Percentiles rank a stretch among this genome's conserved stretches.
phyloP scores from a whole-genome alignment of 2,797 vertebrate species.

The Somateria mollissima region DNA sequence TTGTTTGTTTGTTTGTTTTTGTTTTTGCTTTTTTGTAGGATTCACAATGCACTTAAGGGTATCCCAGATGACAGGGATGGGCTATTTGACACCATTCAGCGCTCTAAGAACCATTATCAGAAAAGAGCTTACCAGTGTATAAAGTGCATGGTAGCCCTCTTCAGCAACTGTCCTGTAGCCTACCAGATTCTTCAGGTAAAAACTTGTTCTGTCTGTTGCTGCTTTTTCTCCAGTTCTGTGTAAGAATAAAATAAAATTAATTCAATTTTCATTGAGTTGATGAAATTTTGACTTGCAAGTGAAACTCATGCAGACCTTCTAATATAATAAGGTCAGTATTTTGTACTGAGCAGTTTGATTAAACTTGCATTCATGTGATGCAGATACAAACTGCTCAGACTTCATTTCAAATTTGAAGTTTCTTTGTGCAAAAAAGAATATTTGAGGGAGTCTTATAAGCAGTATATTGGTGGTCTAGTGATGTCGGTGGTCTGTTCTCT shows the following conservation, averaged over 20 bases:
- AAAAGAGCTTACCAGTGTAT: slow-evolving; percentile 99
- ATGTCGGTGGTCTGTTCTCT: background rate
- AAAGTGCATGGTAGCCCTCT: slow-evolving; percentile 99
- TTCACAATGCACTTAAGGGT: slow-evolving; percentile 99
- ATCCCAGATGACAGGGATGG: slow-evolving; percentile 98
- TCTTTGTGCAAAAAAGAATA: background rate
- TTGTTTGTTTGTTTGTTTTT: background rate
- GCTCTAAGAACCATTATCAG: slow-evolving; percentile 99
- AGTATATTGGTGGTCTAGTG: background rate
- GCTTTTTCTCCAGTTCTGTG: background rate
- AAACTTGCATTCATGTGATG: background rate
- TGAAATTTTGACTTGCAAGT: background rate
- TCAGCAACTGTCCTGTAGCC: slow-evolving; percentile 98
- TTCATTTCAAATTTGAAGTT: background rate
- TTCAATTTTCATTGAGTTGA: background rate
- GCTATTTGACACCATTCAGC: slow-evolving; percentile 99
- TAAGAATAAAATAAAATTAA: background rate
- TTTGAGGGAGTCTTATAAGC: background rate
- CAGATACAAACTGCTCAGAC: background rate
- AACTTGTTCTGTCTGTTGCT: slow-evolving; percentile 20
- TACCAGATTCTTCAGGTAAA: slow-evolving; percentile 98
- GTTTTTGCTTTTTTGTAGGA: slow-evolving; percentile 78
- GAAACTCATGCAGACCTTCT: background rate
- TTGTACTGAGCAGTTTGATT: background rate
- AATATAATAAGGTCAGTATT: background rate